Conservation (phyloP, 2,797 vertebrate genomes). For the Rhincodon typus region DNA sequence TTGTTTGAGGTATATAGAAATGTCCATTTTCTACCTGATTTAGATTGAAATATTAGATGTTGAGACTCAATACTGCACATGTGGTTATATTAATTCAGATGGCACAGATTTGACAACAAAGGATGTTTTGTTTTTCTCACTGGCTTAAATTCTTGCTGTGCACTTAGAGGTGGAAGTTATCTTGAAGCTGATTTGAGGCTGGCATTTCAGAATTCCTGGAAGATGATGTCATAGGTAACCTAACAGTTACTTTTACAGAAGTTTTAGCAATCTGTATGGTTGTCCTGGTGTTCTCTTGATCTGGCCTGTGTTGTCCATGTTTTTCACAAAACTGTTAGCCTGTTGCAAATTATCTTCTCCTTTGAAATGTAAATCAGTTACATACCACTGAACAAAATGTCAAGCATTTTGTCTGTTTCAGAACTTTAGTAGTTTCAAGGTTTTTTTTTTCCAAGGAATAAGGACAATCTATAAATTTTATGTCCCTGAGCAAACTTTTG, state of each 20-base stretch:
- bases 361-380: background rate
- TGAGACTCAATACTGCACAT: background rate
- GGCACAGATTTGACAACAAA: background rate
- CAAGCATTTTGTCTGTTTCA: background rate
- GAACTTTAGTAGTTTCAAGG: background rate
- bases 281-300: background rate
- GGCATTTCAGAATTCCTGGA: background rate
- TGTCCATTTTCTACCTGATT: background rate
- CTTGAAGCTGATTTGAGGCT: background rate
- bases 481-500: background rate
- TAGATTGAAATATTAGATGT: background rate
- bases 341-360: background rate
- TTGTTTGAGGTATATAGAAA: constrained; percentile 10
- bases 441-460: background rate
- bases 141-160: background rate
- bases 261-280: background rate
- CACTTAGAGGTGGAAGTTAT: background rate
- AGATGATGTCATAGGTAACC: background rate
- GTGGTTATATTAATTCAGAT: background rate
- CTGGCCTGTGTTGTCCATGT: background rate
- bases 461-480: background rate
- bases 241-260: background rate
- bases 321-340: background rate
- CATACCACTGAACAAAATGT: background rate
- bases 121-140: background rate